Conservation (phyloP, 2,113 vertebrate genomes). For the Leptocoma aspasia region DNA sequence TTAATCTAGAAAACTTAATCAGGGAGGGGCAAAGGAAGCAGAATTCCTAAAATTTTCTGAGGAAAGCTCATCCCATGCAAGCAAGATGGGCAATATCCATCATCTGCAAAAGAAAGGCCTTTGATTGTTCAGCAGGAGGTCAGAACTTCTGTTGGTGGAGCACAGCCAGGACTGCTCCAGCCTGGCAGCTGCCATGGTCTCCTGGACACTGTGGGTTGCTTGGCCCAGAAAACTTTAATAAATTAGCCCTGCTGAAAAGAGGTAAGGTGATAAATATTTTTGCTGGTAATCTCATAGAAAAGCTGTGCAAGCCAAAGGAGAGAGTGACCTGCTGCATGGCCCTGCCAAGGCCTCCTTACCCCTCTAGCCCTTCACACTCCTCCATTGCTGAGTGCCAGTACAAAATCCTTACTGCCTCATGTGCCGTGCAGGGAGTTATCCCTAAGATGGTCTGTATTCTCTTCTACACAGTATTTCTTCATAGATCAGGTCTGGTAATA, state of each 20-base stretch:
- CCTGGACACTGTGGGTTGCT: neutral
- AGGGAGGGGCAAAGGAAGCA: neutral
- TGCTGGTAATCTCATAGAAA: neutral
- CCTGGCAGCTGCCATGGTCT: neutral
- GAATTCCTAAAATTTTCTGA: neutral
- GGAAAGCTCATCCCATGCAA: neutral
- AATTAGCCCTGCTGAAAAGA: neutral
- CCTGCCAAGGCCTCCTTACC: neutral
- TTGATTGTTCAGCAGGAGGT: rapidly evolving
- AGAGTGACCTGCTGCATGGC: neutral
- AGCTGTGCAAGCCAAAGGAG: neutral
- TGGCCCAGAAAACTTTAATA: neutral
- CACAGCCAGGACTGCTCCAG: neutral
- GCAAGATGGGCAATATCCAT: neutral
- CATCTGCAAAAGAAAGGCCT: neutral
- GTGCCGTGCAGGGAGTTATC: neutral
- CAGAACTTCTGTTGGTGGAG: neutral
- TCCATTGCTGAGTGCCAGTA: neutral
- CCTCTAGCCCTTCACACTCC: neutral
- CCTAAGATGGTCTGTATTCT: neutral
- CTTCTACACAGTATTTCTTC: neutral
- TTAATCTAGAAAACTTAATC: neutral
- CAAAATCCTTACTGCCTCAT: neutral
- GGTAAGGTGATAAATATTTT: neutral
- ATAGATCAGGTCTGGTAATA: neutral